phyloP scores from a whole-genome alignment of 2,888 invertebrate genomes.

The Clunio marinus region DNA sequence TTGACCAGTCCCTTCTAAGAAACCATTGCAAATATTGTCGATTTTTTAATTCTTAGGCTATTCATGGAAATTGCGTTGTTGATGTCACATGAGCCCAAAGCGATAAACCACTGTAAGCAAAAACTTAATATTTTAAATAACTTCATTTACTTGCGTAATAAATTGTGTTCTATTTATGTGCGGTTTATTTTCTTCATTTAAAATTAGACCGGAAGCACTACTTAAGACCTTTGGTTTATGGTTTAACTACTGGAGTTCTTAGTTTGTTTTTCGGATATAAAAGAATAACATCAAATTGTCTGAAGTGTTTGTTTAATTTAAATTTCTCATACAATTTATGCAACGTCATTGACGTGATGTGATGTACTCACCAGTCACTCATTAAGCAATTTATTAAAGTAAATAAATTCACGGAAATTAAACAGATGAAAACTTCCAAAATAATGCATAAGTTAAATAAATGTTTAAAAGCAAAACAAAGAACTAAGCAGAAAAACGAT shows the following conservation, averaged over 20 bases:
- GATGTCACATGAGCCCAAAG: background rate
- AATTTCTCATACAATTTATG: too few relatives aligned
- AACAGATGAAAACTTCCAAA: background rate
- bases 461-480: background rate
- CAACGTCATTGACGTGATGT: too few relatives aligned
- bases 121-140: too few relatives aligned
- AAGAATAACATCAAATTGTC: background rate
- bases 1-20: background rate
- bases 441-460: too few relatives aligned
- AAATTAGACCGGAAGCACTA: conserved; percentile 15
- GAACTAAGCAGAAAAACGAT: background rate
- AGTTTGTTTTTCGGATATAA: too few relatives aligned
- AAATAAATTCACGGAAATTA: background rate
- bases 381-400: too few relatives aligned
- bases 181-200: background rate
- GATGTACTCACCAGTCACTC: too few relatives aligned
- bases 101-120: background rate
- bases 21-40: background rate
- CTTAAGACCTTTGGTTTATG: background rate
- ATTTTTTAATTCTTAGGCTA: background rate
- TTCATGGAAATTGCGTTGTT: background rate
- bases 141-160: too few relatives aligned
- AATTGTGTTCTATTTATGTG: background rate
- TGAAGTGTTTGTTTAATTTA: too few relatives aligned
- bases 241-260: background rate